Evolutionary conservation across 1,140 invertebrate species (phyloP), one percentile per base, ranked within the genome.

Genomic region (Campoletis sonorensis): DNA sequence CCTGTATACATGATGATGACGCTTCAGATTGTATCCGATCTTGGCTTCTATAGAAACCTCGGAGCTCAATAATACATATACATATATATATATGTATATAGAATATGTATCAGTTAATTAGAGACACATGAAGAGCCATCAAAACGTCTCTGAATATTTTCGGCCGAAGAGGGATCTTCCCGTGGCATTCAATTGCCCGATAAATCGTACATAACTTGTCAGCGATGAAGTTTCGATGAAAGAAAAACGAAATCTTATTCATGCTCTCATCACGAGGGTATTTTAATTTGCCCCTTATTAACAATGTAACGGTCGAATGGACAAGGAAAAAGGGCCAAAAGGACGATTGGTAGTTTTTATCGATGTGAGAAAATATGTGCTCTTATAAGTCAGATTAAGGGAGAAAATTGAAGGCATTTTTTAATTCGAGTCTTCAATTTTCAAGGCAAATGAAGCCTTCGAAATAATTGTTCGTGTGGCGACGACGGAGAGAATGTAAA

Each of bases 1-100:
- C 61, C 21, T 67, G 23, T 67, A 58, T 67, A 23, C 15, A 54
- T 40, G 75, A 54, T 40, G 75, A 77, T 77, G 75, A 77, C 54
- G 54, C n/a, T 77, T 64, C 51, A 64, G 61, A 77, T 77, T 54
- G 27, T 54, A 18, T 33, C 27, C 18, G 1, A 13, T 58, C 26
- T 13, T 58, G 45, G 10, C 49, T 27, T 58, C 51, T 26, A 73
- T 51, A 73, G 51, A 58, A 16, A 49, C n/a, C n/a, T 7, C 71
- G 40, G 37, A 15, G 71, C 71, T 73, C 21, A n/a, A 40, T 10
- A 51, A 40, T 18, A 18, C 15, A 26, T 0, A 49, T 40, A 72
- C 8, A 33, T 72, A 37, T 27, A 51, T 73, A 33, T 70, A 30
- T 70, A 33, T 54, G 4, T 33, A 70, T 33, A 16, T 18, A 4